Evolutionary conservation across 2,888 invertebrate genomes (phyloP).

Genomic region (Polia nebulosa): DNA sequence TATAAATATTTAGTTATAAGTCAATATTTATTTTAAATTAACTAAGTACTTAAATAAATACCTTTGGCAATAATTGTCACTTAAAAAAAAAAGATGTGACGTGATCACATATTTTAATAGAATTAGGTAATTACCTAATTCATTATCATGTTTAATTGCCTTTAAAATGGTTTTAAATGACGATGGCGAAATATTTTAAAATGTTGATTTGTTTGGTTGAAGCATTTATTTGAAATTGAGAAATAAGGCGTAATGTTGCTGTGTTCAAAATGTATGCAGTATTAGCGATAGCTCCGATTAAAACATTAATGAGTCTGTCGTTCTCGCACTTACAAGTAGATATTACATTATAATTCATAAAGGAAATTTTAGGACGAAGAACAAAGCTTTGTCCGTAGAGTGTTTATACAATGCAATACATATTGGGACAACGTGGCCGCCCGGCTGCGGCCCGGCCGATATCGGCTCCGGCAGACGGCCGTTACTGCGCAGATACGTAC

Average conservation of each 20-base stretch:
- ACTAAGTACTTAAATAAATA: too few species aligned
- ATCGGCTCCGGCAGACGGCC: slow-evolving; percentile 51
- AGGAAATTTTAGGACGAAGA: slow-evolving; percentile 24
- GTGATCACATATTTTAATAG: not conserved
- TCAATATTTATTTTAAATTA: too few species aligned
- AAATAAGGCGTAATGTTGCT: not conserved
- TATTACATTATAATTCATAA: not conserved
- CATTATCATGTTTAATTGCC: too few species aligned
- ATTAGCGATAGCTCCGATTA: too few species aligned
- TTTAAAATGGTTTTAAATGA: not conserved
- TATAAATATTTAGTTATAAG: too few species aligned
- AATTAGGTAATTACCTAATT: too few species aligned
- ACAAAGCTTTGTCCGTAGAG: slow-evolving; percentile 24
- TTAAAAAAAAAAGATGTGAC: too few species aligned
- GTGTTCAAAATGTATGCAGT: not conserved
- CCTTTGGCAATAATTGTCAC: too few species aligned
- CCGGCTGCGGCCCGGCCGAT: slow-evolving; percentile 49
- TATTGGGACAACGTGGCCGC: slow-evolving; percentile 29
- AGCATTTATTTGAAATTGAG: not conserved
- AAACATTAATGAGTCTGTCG: too few species aligned
- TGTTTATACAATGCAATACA: slow-evolving; percentile 35
- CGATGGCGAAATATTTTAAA: not conserved
- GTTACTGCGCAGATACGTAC: slow-evolving; percentile 63
- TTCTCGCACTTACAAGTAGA: not conserved
- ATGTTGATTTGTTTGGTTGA: not conserved